A percentile compares a stretch with the other conserved stretches of the same genome.
Evolutionary conservation across 2,888 invertebrate genomes (phyloP).

Genomic region (Lasioglossum calceatum): DNA sequence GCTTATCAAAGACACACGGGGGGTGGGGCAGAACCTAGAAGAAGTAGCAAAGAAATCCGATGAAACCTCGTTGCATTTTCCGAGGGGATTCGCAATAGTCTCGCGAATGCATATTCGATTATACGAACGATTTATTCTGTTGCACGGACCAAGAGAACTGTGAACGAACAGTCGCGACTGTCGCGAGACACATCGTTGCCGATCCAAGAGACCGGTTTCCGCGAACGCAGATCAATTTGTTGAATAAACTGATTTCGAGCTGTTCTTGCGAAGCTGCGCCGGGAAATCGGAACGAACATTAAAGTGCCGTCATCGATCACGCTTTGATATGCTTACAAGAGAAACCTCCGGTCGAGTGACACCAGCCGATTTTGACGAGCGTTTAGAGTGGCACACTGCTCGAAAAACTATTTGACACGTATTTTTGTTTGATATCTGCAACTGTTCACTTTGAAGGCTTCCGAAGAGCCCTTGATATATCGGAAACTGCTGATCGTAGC

Average conservation of each 20-base stretch:
- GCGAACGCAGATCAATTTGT: constrained; percentile 5
- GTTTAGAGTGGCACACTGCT: background rate
- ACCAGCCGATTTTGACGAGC: background rate
- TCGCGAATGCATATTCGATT: constrained; percentile 47
- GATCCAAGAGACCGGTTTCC: constrained; percentile 14
- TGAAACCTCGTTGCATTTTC: constrained; percentile 17
- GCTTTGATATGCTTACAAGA: background rate
- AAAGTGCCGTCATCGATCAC: background rate
- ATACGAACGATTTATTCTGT: constrained; percentile 58
- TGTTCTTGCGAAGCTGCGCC: background rate
- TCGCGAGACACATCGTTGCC: constrained; percentile 20
- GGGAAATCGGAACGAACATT: background rate
- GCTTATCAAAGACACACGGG: constrained; percentile 3
- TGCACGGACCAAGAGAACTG: constrained; percentile 37
- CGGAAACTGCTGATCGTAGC: background rate
- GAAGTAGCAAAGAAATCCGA: constrained; percentile 2
- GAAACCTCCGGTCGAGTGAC: background rate
- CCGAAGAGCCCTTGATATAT: background rate
- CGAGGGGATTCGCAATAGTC: constrained; percentile 18
- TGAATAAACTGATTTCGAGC: background rate
- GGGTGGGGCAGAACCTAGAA: background rate
- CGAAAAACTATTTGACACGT: background rate
- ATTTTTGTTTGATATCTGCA: background rate
- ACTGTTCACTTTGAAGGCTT: background rate
- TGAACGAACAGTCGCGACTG: constrained; percentile 29